These are phyloP conservation scores for Ceyx erithaca DNA, from an alignment of 2,797 vertebrate genomes.

Conservation along the genomic window DNA sequence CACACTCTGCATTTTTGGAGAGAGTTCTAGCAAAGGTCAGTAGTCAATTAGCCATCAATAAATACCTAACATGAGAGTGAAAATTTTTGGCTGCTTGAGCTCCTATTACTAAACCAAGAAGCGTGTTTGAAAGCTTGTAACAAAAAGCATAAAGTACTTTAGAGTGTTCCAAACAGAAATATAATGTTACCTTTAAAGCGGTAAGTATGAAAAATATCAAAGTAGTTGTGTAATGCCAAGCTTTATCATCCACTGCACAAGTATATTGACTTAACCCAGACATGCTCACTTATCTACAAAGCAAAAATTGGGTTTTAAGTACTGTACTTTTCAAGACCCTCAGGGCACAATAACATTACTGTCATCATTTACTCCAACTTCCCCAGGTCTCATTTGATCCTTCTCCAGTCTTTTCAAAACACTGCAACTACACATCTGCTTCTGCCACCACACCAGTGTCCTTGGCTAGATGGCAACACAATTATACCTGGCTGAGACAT, in stretches of 20 bases:
- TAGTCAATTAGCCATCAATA: constrained; percentile 44
- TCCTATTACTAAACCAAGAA: neutral
- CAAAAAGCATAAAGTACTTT: constrained; percentile 15
- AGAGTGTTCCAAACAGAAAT: neutral
- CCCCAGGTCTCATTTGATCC: neutral
- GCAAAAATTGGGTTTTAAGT: constrained; percentile 67
- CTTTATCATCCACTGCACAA: constrained; percentile 43
- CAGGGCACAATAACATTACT: constrained; percentile 58
- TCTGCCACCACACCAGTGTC: neutral
- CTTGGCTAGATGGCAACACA: neutral
- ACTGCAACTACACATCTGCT: neutral
- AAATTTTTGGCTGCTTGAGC: neutral
- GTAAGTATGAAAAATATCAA: constrained; percentile 50
- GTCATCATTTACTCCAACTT: constrained; percentile 34
- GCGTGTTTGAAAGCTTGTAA: neutral
- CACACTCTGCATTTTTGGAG: neutral
- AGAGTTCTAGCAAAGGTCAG: constrained; percentile 51
- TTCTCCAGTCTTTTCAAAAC: neutral
- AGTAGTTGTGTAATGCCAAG: constrained; percentile 41
- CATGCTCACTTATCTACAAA: constrained; percentile 64
- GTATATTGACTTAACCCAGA: constrained; percentile 50
- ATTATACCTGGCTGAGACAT: rapidly evolving
- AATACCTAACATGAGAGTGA: neutral
- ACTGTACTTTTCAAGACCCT: constrained; percentile 54
- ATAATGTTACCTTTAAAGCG: constrained; percentile 39